phyloP scores from a whole-genome alignment of 2,113 vertebrate species.

The Crotalus helleri region DNA sequence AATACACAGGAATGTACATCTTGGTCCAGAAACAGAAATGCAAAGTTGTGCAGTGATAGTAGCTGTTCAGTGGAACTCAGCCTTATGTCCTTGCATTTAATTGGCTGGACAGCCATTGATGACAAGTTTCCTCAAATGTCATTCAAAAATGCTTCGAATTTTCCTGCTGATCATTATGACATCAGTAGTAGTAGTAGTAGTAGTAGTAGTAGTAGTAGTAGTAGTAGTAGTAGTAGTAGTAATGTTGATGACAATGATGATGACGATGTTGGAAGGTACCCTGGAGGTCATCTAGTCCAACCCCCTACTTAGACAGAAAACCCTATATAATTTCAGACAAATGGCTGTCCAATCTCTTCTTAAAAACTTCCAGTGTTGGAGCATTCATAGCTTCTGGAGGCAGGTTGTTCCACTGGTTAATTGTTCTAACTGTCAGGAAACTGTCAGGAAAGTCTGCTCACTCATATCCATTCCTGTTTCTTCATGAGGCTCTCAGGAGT shows the following conservation, averaged over 20 bases:
- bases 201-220: neutral
- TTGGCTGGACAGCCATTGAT: neutral
- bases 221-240: too few species aligned
- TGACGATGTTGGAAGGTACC: too few species aligned
- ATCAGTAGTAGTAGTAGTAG: neutral
- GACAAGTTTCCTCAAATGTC: neutral
- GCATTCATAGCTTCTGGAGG: too few species aligned
- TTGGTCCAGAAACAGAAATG: neutral
- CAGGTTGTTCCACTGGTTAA: too few species aligned
- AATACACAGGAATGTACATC: neutral
- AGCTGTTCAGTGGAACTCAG: neutral
- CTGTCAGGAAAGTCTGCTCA: neutral
- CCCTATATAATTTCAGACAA: too few species aligned
- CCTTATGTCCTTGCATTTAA: neutral
- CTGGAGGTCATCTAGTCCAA: too few species aligned
- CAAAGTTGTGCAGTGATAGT: neutral
- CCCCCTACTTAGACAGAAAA: too few species aligned
- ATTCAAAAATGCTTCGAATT: neutral
- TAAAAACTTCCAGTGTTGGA: too few species aligned
- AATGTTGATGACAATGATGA: too few species aligned
- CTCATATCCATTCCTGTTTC: neutral
- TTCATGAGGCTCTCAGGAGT: neutral
- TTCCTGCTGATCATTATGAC: neutral
- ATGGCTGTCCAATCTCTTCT: too few species aligned
- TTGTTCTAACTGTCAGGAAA: neutral